Evolutionary conservation across 1,140 invertebrate genomes (phyloP).

Genomic region (Drosophila arawakana): DNA sequence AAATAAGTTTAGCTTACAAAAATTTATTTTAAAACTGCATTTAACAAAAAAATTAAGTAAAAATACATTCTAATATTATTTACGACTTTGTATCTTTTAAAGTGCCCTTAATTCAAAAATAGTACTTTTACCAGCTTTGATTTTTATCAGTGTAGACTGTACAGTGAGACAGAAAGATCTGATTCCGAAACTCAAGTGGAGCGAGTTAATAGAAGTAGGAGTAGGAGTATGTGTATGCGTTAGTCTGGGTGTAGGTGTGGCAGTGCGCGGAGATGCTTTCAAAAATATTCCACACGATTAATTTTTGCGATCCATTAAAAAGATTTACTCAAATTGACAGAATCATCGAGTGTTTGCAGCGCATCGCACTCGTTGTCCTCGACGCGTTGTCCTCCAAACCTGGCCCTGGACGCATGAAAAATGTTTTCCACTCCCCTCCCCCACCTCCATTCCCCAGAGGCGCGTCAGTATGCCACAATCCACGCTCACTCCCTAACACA

Average conservation of each 20-base stretch:
- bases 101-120: too few species aligned
- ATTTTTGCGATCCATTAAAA: conserved; percentile 73
- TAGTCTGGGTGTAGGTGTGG: not conserved
- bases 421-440: conserved; percentile 6
- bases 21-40: too few species aligned
- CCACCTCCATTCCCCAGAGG: conserved; percentile 7
- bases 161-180: not conserved
- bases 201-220: not conserved
- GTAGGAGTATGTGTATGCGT: not conserved
- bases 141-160: too few species aligned
- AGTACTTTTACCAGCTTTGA: too few species aligned
- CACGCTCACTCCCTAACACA: not conserved
- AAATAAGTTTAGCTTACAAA: too few species aligned
- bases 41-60: too few species aligned
- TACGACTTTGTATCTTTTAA: too few species aligned
- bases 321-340: conserved; percentile 83
- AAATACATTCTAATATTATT: too few species aligned
- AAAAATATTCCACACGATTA: conserved; percentile 76
- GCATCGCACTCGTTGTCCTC: conserved; percentile 28
- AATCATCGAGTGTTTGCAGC: conserved; percentile 55
- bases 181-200: not conserved
- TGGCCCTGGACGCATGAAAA: conserved; percentile 61
- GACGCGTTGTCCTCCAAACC: conserved; percentile 43
- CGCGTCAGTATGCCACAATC: conserved; percentile 10
- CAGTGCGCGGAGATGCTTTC: conserved; percentile 35